phyloP scores from a whole-genome alignment of 1,140 invertebrate genomes.

The Anagrus nilaparvatae region DNA sequence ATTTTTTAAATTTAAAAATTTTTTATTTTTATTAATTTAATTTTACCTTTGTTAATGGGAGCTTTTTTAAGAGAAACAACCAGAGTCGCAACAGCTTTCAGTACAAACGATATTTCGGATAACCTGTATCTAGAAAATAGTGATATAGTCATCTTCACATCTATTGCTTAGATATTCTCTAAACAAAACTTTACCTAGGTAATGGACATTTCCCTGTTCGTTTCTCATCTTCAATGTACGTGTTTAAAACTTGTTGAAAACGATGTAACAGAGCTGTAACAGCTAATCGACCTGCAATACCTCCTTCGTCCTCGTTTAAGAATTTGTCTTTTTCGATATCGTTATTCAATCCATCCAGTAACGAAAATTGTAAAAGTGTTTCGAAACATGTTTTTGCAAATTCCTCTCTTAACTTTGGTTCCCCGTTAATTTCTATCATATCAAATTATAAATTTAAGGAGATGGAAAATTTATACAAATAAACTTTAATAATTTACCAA shows the following conservation, averaged over 20 bases:
- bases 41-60: conserved; percentile 70
- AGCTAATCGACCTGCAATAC: conserved; percentile 71
- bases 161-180: not conserved
- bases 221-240: conserved; percentile 81
- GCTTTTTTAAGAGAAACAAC: conserved; percentile 88
- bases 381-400: conserved; percentile 96
- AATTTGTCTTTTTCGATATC: conserved; percentile 42
- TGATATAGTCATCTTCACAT: conserved; percentile 18
- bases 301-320: conserved; percentile 43
- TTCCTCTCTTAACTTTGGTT: conserved; percentile 81
- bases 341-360: conserved; percentile 54
- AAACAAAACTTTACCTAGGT: conserved; percentile 59
- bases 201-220: conserved; percentile 82
- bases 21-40: conserved; percentile 8
- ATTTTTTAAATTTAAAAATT: conserved; percentile 3
- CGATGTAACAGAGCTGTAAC: conserved; percentile 83
- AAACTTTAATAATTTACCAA: no score
- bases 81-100: conserved; percentile 89
- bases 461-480: no score
- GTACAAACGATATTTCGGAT: conserved; percentile 93
- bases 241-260: conserved; percentile 85
- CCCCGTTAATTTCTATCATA: conserved; percentile 53
- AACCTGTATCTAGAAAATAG: conserved; percentile 68
- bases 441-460: not conserved
- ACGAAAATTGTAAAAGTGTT: conserved; percentile 87